A percentile compares a stretch with the other conserved stretches of the same genome.
Conservation (phyloP, 2,888 invertebrate species). For the Electrophaes corylata region DNA sequence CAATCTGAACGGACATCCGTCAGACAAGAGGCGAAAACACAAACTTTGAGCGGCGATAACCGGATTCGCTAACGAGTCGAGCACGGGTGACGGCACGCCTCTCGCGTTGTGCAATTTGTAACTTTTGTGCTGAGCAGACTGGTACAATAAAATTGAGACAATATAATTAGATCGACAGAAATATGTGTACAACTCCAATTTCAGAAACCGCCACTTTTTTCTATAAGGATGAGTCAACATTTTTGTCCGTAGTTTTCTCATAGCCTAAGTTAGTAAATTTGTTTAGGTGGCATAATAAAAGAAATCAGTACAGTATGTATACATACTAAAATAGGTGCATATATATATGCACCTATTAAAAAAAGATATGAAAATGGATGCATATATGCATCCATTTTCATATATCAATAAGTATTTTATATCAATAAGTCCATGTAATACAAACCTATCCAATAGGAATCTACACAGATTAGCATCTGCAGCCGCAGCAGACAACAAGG, state of each 20-base stretch:
- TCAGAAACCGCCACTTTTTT: background rate
- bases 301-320: too few species aligned
- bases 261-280: too few species aligned
- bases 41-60: constrained; percentile 74
- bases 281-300: too few species aligned
- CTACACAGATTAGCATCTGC: background rate
- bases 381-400: too few species aligned
- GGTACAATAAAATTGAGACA: constrained; percentile 29
- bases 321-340: too few species aligned
- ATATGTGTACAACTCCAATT: background rate
- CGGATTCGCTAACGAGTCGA: constrained; percentile 75
- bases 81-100: constrained; percentile 52
- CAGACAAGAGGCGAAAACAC: constrained; percentile 64
- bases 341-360: too few species aligned
- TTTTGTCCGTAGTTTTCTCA: background rate
- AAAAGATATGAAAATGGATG: too few species aligned
- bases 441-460: background rate
- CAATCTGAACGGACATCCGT: constrained; percentile 55
- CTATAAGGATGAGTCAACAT: background rate
- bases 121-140: constrained; percentile 30
- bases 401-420: too few species aligned
- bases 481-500: background rate
- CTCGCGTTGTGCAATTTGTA: constrained; percentile 45
- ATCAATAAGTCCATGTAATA: background rate
- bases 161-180: background rate